These are phyloP conservation scores for Phenacoccus solenopsis DNA, from an alignment of 1,140 invertebrate species.

Conservation along the genomic window DNA sequence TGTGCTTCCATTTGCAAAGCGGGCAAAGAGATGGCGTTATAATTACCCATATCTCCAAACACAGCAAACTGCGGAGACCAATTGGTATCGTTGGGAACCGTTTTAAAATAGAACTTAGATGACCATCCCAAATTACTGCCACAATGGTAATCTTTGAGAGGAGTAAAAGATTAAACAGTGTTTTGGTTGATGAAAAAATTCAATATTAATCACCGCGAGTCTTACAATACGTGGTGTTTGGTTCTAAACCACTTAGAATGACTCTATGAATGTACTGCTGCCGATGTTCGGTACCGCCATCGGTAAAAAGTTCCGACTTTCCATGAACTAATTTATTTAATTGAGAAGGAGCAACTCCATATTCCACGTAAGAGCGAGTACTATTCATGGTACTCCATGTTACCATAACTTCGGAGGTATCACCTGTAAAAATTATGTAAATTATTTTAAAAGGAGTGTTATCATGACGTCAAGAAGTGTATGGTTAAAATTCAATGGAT, in stretches of 20 bases:
- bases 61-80: constrained; percentile 71
- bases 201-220: not conserved
- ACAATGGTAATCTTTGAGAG: constrained; percentile 66
- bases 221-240: constrained; percentile 42
- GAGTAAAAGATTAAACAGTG: constrained; percentile 33
- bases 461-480: not conserved
- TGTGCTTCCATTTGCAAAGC: constrained; percentile 69
- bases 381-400: constrained; percentile 81
- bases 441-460: not conserved
- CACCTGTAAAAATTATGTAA: constrained; percentile 37
- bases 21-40: constrained; percentile 70
- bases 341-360: constrained; percentile 47
- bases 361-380: constrained; percentile 56
- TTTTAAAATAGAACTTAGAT: constrained; percentile 57
- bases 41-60: constrained; percentile 84
- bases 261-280: constrained; percentile 72
- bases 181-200: not conserved
- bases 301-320: constrained; percentile 51
- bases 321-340: constrained; percentile 39
- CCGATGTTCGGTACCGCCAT: constrained; percentile 56
- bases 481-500: not conserved
- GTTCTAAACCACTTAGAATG: constrained; percentile 41
- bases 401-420: constrained; percentile 58
- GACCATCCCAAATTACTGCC: constrained; percentile 72
- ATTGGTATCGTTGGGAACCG: constrained; percentile 42